Evolutionary conservation across 1,140 invertebrate species (phyloP).

Genomic region (Pachypeltis micranthus): DNA sequence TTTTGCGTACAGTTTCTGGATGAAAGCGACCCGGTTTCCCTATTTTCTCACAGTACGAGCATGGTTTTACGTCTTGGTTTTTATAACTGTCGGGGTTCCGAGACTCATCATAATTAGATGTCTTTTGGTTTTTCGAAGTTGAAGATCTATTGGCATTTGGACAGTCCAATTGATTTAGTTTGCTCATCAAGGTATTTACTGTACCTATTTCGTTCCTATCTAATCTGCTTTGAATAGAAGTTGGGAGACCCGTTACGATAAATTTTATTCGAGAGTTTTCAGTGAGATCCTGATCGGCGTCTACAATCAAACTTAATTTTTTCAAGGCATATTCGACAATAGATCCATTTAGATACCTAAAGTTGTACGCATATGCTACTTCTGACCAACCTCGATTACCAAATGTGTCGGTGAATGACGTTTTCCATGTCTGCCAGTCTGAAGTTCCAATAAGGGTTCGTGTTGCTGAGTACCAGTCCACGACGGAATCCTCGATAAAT

Average conservation of each 20-base stretch:
- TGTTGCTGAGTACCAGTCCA: too few species aligned
- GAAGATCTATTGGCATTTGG: not conserved
- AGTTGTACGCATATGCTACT: constrained; percentile 30
- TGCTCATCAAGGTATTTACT: constrained; percentile 18
- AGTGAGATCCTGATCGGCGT: not conserved
- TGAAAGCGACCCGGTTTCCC: not conserved
- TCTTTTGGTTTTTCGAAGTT: not conserved
- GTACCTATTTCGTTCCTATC: constrained; percentile 24
- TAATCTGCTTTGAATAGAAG: constrained; percentile 28
- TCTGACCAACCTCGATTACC: constrained; percentile 29
- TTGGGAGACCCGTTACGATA: constrained; percentile 28
- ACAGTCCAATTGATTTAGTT: constrained; percentile 6
- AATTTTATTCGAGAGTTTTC: constrained; percentile 28
- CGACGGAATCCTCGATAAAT: too few species aligned
- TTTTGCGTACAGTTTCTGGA: not conserved
- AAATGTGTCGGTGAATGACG: too few species aligned
- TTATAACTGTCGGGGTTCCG: not conserved
- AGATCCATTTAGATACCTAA: constrained; percentile 28
- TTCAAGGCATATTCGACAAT: constrained; percentile 32
- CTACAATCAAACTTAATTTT: constrained; percentile 29
- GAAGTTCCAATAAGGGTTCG: too few species aligned
- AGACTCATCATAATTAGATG: not conserved
- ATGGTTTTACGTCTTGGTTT: not conserved
- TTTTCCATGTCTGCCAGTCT: too few species aligned
- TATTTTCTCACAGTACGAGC: not conserved